Percentiles rank a stretch among this genome's conserved stretches.
These are phyloP conservation scores for Orius insidiosus DNA, from an alignment of 1,140 invertebrate genomes.

Conservation along the genomic window DNA sequence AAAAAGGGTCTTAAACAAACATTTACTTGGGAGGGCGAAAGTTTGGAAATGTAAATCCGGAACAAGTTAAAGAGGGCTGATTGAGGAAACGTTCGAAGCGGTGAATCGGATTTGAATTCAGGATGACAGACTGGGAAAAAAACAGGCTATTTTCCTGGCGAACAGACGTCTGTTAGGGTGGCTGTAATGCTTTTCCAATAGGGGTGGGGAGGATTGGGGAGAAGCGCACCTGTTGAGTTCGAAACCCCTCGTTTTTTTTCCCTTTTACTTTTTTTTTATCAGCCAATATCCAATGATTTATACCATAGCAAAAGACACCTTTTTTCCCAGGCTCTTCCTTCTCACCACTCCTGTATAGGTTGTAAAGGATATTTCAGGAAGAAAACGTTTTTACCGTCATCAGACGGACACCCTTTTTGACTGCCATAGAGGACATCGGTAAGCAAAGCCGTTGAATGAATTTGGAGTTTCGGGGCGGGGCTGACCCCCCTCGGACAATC, in stretches of 20 bases:
- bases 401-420: too few relatives aligned
- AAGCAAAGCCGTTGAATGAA: too few relatives aligned
- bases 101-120: conserved; percentile 11
- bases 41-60: conserved; percentile 6
- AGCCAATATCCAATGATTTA: conserved; percentile 6
- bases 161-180: conserved; percentile 10
- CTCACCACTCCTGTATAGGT: too few relatives aligned
- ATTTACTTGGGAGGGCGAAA: too few relatives aligned
- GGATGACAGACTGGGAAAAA: conserved; percentile 9
- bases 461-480: too few relatives aligned
- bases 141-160: conserved; percentile 11
- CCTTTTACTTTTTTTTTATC: conserved; percentile 3
- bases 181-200: conserved; percentile 10
- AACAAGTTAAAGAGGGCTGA: conserved; percentile 7
- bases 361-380: too few relatives aligned
- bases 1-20: too few relatives aligned
- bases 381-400: too few relatives aligned
- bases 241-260: neutral
- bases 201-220: conserved; percentile 3
- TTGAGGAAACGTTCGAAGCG: conserved; percentile 7
- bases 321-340: too few relatives aligned
- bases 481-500: too few relatives aligned
- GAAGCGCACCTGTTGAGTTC: conserved; percentile 6
- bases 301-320: neutral
- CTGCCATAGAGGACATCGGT: too few relatives aligned